Evolutionary conservation across 2,888 invertebrate genomes (phyloP), one percentile per base, ranked within the genome.

Genomic region (Drosophila monieri): DNA sequence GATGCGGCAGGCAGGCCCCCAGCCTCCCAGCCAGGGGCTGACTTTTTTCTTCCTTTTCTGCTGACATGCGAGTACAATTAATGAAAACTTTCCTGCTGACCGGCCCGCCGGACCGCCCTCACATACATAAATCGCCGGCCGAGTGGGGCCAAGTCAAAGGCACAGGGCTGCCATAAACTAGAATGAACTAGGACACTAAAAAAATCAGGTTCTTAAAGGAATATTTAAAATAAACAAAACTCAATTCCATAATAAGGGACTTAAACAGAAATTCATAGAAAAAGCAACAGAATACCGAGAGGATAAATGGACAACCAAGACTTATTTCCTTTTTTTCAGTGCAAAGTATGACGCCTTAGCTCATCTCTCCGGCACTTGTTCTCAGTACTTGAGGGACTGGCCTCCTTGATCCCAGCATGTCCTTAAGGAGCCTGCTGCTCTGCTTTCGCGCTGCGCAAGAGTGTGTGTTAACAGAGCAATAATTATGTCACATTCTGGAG

Each of bases 401-500:
- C 52, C 70, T 56, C 49, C 68, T 52, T 66, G 54, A 53, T 70
- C 67, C 55, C 52, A 43, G 48, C 49, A 55, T 23, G 27, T 32
- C 30, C 57, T 46, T 15, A 18, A 65, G 53, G 54, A 54, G 41
- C 48, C 46, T 53, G 46, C 30, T 46, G 54, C 54, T 48, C 58
- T 51, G 52, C 21, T 57, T 51, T 52, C 51, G 32, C 37, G 39
- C 37, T 49, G 47, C 18, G 48, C 35, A 47, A 30, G 71, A 32
- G 74, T 67, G 57, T 71, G 65, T 69, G 68, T 48, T 60, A 76
- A 85, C 71, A 73, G 64, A 54, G 64, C 73, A 76, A 86, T 86
- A 80, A 86, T 88, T 80, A 80, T 80, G 78, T 86, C 85, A 77
- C 66, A 74, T 76, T 81, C 66, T 66, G 77, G 77, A 71, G 44